Conservation (phyloP, 1,140 invertebrate species). For the Galleria mellonella region DNA sequence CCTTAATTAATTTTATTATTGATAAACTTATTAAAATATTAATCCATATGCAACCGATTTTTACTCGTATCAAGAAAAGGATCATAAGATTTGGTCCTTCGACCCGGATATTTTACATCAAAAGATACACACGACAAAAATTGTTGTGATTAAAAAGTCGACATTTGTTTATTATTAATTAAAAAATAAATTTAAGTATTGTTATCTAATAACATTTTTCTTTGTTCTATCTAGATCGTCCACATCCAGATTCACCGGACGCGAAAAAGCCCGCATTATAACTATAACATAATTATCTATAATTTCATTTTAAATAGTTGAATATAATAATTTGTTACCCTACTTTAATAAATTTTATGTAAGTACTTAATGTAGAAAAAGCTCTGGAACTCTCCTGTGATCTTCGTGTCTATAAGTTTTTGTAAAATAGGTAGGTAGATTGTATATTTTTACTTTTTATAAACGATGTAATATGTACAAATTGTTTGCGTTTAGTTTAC, state of each 20-base stretch:
- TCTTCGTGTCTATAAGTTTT: slow-evolving; percentile 54
- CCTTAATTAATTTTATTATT: no score
- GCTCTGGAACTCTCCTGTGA: slow-evolving; percentile 72
- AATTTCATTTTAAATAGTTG: slow-evolving; percentile 30
- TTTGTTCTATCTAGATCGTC: slow-evolving; percentile 54
- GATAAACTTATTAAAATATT: no score
- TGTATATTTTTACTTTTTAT: slow-evolving; percentile 30
- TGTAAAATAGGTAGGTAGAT: slow-evolving; percentile 31
- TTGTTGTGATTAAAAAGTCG: no score
- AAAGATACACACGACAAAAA: no score
- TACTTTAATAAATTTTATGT: slow-evolving; percentile 36
- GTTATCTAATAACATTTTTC: slow-evolving; percentile 1
- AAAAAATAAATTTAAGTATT: no score
- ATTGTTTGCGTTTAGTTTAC: neutral
- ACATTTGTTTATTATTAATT: no score
- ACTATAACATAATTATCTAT: slow-evolving; percentile 36
- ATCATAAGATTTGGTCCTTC: no score
- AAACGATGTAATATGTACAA: slow-evolving; percentile 21
- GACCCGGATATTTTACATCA: no score
- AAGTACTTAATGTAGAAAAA: slow-evolving; percentile 22
- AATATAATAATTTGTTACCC: slow-evolving; percentile 51
- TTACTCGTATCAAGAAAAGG: no score
- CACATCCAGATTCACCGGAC: slow-evolving; percentile 62
- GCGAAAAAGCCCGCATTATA: slow-evolving; percentile 69
- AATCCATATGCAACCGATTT: no score